Evolutionary conservation across 2,797 vertebrate species (phyloP).

Genomic region (Cichlasoma orientale): DNA sequence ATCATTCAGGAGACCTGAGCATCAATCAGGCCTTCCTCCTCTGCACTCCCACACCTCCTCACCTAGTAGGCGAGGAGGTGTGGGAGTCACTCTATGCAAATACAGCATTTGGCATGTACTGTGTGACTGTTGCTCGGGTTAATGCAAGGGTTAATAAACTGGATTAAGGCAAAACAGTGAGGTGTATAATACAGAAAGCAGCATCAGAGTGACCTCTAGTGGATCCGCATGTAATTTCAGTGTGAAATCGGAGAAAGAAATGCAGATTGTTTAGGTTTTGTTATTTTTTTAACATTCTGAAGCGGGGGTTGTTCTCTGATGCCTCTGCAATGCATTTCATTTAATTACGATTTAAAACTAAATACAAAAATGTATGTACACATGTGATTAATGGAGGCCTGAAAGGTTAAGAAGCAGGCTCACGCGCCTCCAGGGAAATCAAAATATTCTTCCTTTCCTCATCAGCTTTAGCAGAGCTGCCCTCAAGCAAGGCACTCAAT

Average conservation of each 20-base stretch:
- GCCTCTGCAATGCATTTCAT: neutral
- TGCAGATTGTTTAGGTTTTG: neutral
- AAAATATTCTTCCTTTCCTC: slow-evolving; percentile 7
- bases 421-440: slow-evolving; percentile 23
- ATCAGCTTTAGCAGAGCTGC: slow-evolving; percentile 3
- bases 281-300: neutral
- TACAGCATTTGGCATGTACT: neutral
- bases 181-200: slow-evolving; percentile 4
- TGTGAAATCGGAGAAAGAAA: neutral
- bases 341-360: neutral
- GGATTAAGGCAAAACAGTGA: neutral
- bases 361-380: neutral
- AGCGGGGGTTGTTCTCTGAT: neutral
- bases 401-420: neutral
- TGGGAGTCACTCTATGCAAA: neutral
- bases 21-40: neutral
- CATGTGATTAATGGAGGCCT: neutral
- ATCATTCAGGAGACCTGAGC: neutral
- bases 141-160: slow-evolving; percentile 26
- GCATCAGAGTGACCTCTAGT: slow-evolving; percentile 61
- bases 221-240: neutral
- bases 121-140: neutral
- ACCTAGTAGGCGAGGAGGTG: neutral
- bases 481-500: slow-evolving; percentile 30
- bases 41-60: neutral